Conservation (phyloP, 2,113 vertebrate species). For the Nanorana parkeri region DNA sequence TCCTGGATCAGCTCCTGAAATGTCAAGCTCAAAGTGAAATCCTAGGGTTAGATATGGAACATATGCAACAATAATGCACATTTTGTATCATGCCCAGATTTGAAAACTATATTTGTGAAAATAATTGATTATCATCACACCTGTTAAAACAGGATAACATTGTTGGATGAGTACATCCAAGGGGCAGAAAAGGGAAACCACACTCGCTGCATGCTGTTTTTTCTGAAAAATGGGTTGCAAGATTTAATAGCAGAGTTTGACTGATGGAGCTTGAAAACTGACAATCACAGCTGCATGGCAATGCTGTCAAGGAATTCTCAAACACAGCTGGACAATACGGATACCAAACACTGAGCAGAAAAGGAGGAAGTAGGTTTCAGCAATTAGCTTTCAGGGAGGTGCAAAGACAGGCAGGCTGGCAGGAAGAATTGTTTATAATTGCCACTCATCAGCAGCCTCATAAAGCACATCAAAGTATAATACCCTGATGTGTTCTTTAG, state of each 20-base stretch:
- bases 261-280: conserved; percentile 30
- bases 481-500: conserved; percentile 31
- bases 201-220: background rate
- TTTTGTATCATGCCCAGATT: no score
- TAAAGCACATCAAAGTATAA: conserved; percentile 53
- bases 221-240: conserved; percentile 6
- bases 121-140: background rate
- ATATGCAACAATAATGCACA: no score
- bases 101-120: background rate
- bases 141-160: conserved; percentile 6
- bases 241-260: conserved; percentile 4
- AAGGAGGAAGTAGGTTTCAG: conserved; percentile 33
- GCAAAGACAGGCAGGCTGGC: conserved; percentile 4
- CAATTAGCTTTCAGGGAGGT: conserved; percentile 34
- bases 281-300: conserved; percentile 47
- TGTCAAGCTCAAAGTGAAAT: no score
- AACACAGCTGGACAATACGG: conserved; percentile 55
- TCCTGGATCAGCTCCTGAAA: no score
- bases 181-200: background rate
- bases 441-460: conserved; percentile 39
- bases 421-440: conserved; percentile 45
- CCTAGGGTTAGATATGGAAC: no score
- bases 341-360: conserved; percentile 42
- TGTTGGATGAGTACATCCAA: background rate
- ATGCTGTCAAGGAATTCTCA: conserved; percentile 49